phyloP scores from a whole-genome alignment of 2,888 invertebrate species.

The Synanthedon myopaeformis region DNA sequence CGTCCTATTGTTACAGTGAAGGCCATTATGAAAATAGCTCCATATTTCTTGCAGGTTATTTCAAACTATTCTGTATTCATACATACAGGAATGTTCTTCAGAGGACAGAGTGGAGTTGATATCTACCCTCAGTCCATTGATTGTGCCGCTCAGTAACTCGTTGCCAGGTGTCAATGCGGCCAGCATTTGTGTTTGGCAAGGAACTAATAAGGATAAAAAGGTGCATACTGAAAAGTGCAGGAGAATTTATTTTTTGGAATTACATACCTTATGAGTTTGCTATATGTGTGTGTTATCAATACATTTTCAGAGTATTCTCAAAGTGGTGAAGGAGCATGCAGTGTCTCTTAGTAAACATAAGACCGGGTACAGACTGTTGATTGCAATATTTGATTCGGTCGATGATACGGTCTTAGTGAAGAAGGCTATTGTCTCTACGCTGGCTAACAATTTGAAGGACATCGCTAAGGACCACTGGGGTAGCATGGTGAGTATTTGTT shows the following conservation, averaged over 20 bases:
- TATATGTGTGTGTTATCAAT: conserved; percentile 12
- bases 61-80: conserved; percentile 86
- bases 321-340: conserved; percentile 87
- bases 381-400: conserved; percentile 87
- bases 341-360: conserved; percentile 86
- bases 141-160: conserved; percentile 77
- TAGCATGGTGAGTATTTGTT: conserved; percentile 72
- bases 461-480: conserved; percentile 85
- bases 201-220: conserved; percentile 83
- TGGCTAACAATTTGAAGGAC: conserved; percentile 75
- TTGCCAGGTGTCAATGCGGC: conserved; percentile 85
- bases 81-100: conserved; percentile 77
- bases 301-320: conserved; percentile 77
- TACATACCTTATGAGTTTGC: not conserved
- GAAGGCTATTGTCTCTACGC: conserved; percentile 80
- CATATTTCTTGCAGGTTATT: conserved; percentile 65
- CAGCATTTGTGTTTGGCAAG: conserved; percentile 89
- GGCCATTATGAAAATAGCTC: not conserved
- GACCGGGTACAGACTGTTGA: conserved; percentile 84
- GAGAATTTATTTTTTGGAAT: not conserved
- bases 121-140: conserved; percentile 74
- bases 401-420: conserved; percentile 94
- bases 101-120: conserved; percentile 83
- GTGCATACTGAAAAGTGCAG: conserved; percentile 28
- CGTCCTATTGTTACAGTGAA: not conserved